Conservation (phyloP, 2,888 invertebrate genomes). For the Myopa testacea region DNA sequence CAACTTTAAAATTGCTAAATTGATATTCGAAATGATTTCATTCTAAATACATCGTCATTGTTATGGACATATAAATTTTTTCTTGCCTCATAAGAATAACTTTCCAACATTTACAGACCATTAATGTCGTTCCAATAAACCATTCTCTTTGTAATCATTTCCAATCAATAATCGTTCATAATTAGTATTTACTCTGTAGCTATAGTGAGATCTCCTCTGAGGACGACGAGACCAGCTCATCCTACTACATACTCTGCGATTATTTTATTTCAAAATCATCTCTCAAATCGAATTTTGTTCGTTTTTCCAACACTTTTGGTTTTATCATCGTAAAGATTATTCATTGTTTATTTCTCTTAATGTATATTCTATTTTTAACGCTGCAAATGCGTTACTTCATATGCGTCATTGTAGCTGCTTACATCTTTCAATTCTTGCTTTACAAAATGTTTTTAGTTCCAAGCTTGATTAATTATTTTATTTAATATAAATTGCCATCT, state of each 20-base stretch:
- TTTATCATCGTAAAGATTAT: not conserved
- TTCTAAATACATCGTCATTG: no score
- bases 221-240: not conserved
- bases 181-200: slow-evolving; percentile 28
- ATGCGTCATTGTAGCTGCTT: not conserved
- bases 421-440: not conserved
- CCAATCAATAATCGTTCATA: not conserved
- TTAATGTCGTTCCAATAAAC: no score
- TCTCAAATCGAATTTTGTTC: not conserved
- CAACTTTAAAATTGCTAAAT: no score
- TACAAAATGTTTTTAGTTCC: not conserved
- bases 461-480: not conserved
- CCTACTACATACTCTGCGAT: not conserved
- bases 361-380: not conserved
- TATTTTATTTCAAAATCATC: not conserved
- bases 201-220: slow-evolving; percentile 27
- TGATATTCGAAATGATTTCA: no score
- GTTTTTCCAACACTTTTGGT: not conserved
- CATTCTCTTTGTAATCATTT: not conserved
- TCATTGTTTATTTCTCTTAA: not conserved
- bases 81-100: no score
- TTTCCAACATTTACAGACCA: no score
- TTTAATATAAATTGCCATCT: not conserved
- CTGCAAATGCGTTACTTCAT: not conserved
- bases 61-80: no score